Conservation (phyloP, 53 echinoderm and acorn worm genomes). For the Mesocentrotus franciscanus region DNA sequence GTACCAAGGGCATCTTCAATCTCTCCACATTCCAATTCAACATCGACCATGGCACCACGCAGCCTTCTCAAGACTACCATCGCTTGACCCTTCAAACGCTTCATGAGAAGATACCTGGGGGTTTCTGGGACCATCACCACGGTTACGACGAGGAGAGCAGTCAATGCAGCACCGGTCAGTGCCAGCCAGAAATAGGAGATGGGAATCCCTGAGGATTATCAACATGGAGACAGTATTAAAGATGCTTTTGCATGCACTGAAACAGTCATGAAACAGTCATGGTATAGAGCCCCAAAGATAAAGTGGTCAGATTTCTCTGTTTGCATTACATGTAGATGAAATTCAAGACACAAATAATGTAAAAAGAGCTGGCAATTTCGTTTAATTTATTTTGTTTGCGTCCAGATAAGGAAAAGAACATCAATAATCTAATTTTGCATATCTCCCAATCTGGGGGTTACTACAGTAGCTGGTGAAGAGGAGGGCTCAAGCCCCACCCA, state of each 20-base stretch:
- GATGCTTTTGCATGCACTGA: not conserved
- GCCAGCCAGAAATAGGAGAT: conserved; percentile 78
- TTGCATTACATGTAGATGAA: not conserved
- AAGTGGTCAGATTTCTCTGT: not conserved
- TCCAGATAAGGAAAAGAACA: not conserved
- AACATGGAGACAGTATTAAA: not conserved
- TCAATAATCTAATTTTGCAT: not conserved
- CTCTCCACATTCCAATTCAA: conserved; percentile 79
- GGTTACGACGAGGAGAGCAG: conserved; percentile 67
- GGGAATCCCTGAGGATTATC: conserved; percentile 62
- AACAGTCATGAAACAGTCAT: not conserved
- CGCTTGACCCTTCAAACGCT: conserved; percentile 69
- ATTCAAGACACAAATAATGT: not conserved
- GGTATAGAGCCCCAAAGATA: not conserved
- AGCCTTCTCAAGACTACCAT: conserved; percentile 68
- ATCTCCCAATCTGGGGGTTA: not conserved
- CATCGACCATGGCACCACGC: conserved; percentile 69
- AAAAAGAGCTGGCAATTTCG: not conserved
- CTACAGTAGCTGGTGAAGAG: too few relatives aligned
- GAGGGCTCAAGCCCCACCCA: too few relatives aligned
- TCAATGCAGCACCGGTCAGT: conserved; percentile 66
- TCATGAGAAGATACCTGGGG: conserved; percentile 76
- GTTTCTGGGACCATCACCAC: conserved; percentile 80
- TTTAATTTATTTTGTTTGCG: not conserved
- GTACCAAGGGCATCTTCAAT: conserved; percentile 79